Evolutionary conservation across 2,888 invertebrate species (phyloP), one percentile per base, ranked within the genome.

Genomic region (Pediacus dermestoides): DNA sequence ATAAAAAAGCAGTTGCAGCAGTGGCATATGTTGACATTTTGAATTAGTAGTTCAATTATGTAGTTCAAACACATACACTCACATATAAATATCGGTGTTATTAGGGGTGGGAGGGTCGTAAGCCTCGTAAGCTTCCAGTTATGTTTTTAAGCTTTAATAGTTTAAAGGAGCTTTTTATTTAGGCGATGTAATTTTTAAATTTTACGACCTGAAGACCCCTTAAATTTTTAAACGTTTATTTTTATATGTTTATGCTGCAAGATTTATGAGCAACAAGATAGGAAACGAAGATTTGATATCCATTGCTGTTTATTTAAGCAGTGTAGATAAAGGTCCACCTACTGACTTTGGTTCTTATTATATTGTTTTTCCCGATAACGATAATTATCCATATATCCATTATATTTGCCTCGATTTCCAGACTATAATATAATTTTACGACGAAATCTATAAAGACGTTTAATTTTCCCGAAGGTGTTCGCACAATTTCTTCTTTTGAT

Each of bases 11-110:
- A 43, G 44, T 50, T 34, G 43, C 48, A 48, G 44, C 40, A 40
- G 30, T 34, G 50, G 52, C 61, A 59, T 59, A 58, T 61, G 60
- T 59, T 63, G 57, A 60, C 58, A 53, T 53, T 57, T 57, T 49
- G 52, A 55, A 63, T 63, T 60, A 60, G 55, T 56, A 53, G 53
- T 57, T 53, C 52, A 50, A 53, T 48, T 46, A 42, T 39, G n/a
- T n/a, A n/a, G n/a, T n/a, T n/a, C n/a, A n/a, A n/a, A n/a, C n/a
- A n/a, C n/a, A n/a, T n/a, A n/a, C n/a, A n/a, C n/a, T n/a, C n/a
- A n/a, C n/a, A n/a, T n/a, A n/a, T n/a, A n/a, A n/a, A n/a, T n/a
- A n/a, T n/a, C n/a, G n/a, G n/a, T n/a, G n/a, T n/a, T n/a, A n/a
- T n/a, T n/a, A n/a, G n/a, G n/a, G n/a, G n/a, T n/a, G 51, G 55